These are phyloP conservation scores for Agrochola lota DNA, from an alignment of 2,888 invertebrate genomes.

Conservation along the genomic window DNA sequence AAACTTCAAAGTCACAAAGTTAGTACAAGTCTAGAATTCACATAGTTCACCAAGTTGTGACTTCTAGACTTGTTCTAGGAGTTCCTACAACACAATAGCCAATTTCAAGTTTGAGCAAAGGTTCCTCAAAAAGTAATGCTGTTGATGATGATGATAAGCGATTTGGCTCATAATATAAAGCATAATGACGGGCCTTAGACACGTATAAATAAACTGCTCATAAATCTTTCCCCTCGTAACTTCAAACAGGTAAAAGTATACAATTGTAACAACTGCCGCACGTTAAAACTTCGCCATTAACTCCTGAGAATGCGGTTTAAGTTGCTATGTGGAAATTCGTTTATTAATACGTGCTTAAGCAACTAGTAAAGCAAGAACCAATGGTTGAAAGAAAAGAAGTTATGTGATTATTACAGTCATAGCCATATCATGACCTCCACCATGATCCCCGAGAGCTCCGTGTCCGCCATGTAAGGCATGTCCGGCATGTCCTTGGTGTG, in stretches of 20 bases:
- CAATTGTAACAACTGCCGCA: neutral
- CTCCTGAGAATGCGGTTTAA: no score
- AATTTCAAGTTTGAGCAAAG: neutral
- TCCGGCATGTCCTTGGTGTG: slow-evolving; percentile 41
- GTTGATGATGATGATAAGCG: neutral
- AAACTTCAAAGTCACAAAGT: no score
- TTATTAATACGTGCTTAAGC: slow-evolving; percentile 5
- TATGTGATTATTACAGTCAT: slow-evolving; percentile 79
- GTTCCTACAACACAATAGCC: no score
- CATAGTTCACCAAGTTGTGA: no score
- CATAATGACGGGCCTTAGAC: neutral
- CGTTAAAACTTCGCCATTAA: neutral
- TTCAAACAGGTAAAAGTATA: neutral
- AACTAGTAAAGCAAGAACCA: neutral
- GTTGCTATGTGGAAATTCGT: neutral
- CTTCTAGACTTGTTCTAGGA: no score
- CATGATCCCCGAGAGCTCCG: slow-evolving; percentile 17
- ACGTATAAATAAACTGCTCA: neutral
- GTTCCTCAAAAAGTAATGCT: neutral
- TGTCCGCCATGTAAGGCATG: slow-evolving; percentile 44
- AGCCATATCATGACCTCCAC: slow-evolving; percentile 71
- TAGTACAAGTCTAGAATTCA: no score
- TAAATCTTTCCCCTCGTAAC: neutral
- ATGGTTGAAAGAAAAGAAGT: slow-evolving; percentile 21
- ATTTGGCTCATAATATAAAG: neutral